phyloP scores from a whole-genome alignment of 2,888 invertebrate species.

The Andrena flavipes region DNA sequence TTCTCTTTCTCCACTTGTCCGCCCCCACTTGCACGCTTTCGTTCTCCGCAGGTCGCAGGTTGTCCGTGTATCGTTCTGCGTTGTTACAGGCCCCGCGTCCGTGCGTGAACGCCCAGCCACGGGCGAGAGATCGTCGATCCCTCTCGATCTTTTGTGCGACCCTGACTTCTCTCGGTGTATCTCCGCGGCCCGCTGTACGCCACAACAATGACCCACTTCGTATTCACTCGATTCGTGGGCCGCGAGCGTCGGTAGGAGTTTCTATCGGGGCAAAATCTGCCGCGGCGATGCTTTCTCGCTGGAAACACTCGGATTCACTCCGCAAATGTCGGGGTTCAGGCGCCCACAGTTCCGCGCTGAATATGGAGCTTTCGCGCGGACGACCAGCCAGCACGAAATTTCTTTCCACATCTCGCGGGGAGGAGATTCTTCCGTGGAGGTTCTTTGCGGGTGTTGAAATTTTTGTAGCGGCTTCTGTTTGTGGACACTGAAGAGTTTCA shows the following conservation, averaged over 20 bases:
- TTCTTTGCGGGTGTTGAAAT: too few relatives aligned
- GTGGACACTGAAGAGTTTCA: too few relatives aligned
- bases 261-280: slow-evolving; percentile 17
- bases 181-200: slow-evolving; percentile 17
- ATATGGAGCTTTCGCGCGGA: background rate
- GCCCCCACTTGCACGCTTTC: slow-evolving; percentile 17
- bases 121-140: slow-evolving; percentile 56
- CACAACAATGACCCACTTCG: slow-evolving; percentile 68
- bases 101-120: slow-evolving; percentile 62
- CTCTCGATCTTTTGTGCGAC: slow-evolving; percentile 54
- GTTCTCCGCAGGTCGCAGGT: slow-evolving; percentile 47
- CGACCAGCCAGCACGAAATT: background rate
- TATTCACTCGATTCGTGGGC: slow-evolving; percentile 45
- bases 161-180: slow-evolving; percentile 38
- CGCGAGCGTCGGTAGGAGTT: slow-evolving; percentile 32
- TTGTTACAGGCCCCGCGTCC: slow-evolving; percentile 54
- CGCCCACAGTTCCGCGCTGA: background rate
- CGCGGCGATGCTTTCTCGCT: slow-evolving; percentile 2
- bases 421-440: too few relatives aligned
- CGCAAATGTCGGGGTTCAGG: slow-evolving; percentile 6
- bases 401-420: too few relatives aligned
- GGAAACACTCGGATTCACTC: background rate
- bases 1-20: slow-evolving; percentile 29
- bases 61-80: slow-evolving; percentile 54
- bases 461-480: too few relatives aligned